Evolutionary conservation across 2,113 vertebrate genomes (phyloP), one percentile per base, ranked within the genome.

Genomic region (Gambusia holbrooki): DNA sequence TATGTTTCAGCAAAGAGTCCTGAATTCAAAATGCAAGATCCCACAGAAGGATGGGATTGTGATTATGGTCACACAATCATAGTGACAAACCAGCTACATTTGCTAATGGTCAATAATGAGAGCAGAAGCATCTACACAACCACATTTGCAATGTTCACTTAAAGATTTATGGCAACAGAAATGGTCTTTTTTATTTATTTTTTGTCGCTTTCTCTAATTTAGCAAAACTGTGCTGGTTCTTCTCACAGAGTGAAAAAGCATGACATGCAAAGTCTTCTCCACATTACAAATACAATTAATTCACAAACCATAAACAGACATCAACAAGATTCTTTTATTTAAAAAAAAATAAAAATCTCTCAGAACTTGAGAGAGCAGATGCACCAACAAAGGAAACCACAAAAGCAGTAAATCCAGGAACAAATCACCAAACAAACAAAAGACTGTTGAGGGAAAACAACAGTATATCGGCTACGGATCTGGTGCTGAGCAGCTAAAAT

Each of bases 21-120:
- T 71, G 71, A 66, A 77, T 82, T 69, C 28, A 78, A 81, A 81
- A 71, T 62, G 22, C 66, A 69, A 40, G 51, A 54, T 32, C 81
- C 45, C 30, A 51, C 30, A 66, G 69, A 68, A 79, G 48, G 35
- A 9, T 66, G 73, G 76, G 71, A 35, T 65, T 69, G 74, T 40
- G 67, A 86, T 83, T 80, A 62, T 62, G 70, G 80, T 91, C 81
- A 84, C 88, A 84, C 33, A 76, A 74, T 76, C 61, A 82, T 76
- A 73, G 37, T 80, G 85, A 75, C 63, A 75, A 29, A n/a, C 71
- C 14, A 64, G 69, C 51, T 77, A 29, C 51, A 30, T 69, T 35
- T 74, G 40, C 64, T 64, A 77, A 78, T 66, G 69, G 76, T 69
- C 60, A 13, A 73, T 78, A 70, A 33, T 63, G 68, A 66, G 25